Percentiles rank a stretch among this genome's conserved stretches.
These are phyloP conservation scores for Aethina tumida DNA, from an alignment of 1,140 invertebrate species.

Conservation along the genomic window DNA sequence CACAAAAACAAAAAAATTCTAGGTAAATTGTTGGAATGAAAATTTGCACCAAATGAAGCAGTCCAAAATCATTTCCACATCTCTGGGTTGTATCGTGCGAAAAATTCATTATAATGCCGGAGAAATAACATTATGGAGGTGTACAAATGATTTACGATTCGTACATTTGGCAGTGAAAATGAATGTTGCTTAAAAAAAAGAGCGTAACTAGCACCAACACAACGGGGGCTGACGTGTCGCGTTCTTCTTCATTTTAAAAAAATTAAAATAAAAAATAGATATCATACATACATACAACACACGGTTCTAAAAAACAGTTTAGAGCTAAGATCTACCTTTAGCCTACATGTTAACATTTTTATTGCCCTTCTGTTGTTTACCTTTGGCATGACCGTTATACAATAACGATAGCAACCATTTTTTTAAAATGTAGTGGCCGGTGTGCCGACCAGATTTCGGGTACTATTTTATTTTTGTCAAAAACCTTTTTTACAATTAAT, in stretches of 20 bases:
- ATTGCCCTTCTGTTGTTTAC: slow-evolving; percentile 30
- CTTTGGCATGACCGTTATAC: slow-evolving; percentile 17
- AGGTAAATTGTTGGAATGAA: slow-evolving; percentile 29
- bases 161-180: slow-evolving; percentile 27
- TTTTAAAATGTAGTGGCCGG: slow-evolving; percentile 9
- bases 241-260: slow-evolving; percentile 14
- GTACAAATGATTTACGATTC: slow-evolving; percentile 16
- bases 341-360: slow-evolving; percentile 24
- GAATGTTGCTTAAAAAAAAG: slow-evolving; percentile 16
- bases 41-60: slow-evolving; percentile 21
- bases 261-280: slow-evolving; percentile 24
- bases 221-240: too few relatives aligned
- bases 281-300: slow-evolving; percentile 32
- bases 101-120: too few relatives aligned
- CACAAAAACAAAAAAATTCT: slow-evolving; percentile 15
- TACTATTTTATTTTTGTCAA: too few relatives aligned
- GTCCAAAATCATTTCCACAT: slow-evolving; percentile 18
- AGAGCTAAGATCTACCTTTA: slow-evolving; percentile 27
- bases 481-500: slow-evolving; percentile 20
- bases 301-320: slow-evolving; percentile 31
- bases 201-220: slow-evolving; percentile 20
- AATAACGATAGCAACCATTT: slow-evolving; percentile 16
- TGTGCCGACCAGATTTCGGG: too few relatives aligned
- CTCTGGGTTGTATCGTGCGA: too few relatives aligned
- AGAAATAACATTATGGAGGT: too few relatives aligned